phyloP scores from a whole-genome alignment of 1,140 invertebrate genomes.

The Drosophila hydei region DNA sequence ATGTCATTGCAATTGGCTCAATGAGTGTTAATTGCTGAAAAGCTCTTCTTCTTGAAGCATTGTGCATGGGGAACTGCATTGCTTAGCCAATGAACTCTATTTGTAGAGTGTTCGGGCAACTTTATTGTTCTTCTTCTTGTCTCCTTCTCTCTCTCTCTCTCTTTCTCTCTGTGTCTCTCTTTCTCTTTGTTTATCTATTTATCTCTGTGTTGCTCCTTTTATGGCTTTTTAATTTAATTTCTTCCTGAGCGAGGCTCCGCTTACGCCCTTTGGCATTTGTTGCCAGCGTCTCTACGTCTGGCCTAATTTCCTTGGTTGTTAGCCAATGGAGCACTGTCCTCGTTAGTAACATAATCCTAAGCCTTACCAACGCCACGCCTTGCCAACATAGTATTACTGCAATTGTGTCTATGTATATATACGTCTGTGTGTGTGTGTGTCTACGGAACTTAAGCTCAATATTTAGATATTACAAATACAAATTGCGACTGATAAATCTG shows the following conservation, averaged over 20 bases:
- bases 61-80: too few relatives aligned
- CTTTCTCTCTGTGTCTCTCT: neutral
- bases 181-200: neutral
- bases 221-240: conserved; percentile 40
- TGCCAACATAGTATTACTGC: neutral
- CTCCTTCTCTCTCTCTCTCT: neutral
- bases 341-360: conserved; percentile 72
- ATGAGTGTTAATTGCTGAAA: too few relatives aligned
- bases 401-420: neutral
- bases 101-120: too few relatives aligned
- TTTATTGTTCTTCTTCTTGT: too few relatives aligned
- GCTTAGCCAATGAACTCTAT: too few relatives aligned
- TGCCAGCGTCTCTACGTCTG: conserved; percentile 34
- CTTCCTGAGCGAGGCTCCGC: neutral
- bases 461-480: too few relatives aligned
- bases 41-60: too few relatives aligned
- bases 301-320: conserved; percentile 53
- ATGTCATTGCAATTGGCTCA: too few relatives aligned
- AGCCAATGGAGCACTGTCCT: conserved; percentile 51
- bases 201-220: neutral
- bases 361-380: conserved; percentile 35
- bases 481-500: too few relatives aligned
- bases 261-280: conserved; percentile 10
- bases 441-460: neutral
- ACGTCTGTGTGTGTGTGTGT: conserved; percentile 15